Conservation (phyloP, 2,113 vertebrate genomes). For the Burhinus oedicnemus region DNA sequence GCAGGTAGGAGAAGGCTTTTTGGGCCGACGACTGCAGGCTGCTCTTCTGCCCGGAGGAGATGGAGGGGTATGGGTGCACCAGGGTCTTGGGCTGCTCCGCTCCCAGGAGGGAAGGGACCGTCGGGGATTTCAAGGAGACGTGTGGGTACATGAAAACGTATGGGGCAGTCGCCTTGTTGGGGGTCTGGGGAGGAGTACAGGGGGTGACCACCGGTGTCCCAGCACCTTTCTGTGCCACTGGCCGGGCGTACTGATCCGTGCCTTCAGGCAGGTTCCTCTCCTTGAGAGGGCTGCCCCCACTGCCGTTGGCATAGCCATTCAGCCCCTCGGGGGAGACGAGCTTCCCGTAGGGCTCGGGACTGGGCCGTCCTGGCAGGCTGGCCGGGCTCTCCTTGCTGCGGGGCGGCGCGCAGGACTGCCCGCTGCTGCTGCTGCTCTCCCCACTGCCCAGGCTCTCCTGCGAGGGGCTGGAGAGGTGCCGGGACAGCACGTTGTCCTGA, state of each 20-base stretch:
- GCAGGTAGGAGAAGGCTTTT: conserved; percentile 66
- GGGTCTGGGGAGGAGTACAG: conserved; percentile 61
- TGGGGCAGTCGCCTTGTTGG: conserved; percentile 51
- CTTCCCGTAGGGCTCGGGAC: background rate
- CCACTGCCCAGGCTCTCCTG: conserved; percentile 78
- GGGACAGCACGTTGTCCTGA: conserved; percentile 77
- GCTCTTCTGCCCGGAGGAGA: conserved; percentile 19
- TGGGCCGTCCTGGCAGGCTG: background rate
- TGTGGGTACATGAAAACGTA: conserved; percentile 76
- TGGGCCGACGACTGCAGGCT: conserved; percentile 36
- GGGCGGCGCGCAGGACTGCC: background rate
- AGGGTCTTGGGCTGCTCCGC: conserved; percentile 18
- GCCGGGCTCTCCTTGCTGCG: background rate
- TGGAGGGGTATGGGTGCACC: background rate
- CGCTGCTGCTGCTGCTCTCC: conserved; percentile 67
- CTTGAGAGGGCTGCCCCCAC: conserved; percentile 56
- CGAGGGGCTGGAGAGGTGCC: conserved; percentile 63
- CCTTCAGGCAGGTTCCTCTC: conserved; percentile 91
- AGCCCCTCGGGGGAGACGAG: background rate
- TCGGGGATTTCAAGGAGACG: conserved; percentile 39
- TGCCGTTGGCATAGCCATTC: background rate
- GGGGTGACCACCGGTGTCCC: background rate
- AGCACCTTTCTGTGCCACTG: background rate
- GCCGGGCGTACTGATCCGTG: conserved; percentile 77
- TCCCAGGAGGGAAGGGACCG: background rate